Conservation (phyloP, 2,888 invertebrate genomes). For the Lasiommata megera region DNA sequence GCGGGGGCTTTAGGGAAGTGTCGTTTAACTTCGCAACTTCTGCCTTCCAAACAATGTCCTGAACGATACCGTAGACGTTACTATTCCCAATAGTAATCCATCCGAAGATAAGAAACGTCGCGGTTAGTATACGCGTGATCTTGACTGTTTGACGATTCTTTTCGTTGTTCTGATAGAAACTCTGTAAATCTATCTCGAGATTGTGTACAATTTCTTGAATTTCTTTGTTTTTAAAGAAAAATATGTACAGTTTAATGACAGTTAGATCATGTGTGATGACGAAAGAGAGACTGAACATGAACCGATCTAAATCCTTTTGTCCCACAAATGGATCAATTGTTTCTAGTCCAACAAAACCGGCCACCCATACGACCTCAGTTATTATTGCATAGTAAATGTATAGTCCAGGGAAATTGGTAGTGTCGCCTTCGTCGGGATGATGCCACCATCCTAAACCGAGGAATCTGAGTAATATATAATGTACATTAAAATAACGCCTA, state of each 20-base stretch:
- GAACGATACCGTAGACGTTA: conserved; percentile 61
- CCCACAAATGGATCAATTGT: conserved; percentile 73
- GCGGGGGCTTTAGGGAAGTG: conserved; percentile 45
- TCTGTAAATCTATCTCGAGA: conserved; percentile 58
- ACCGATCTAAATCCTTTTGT: conserved; percentile 66
- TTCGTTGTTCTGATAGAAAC: conserved; percentile 61
- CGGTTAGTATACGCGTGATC: conserved; percentile 56
- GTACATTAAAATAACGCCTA: conserved; percentile 57
- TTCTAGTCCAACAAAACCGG: conserved; percentile 70
- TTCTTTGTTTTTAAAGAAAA: conserved; percentile 64
- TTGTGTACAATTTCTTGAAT: conserved; percentile 65
- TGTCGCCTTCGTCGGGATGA: conserved; percentile 62
- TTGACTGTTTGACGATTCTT: conserved; percentile 55
- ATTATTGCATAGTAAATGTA: conserved; percentile 65
- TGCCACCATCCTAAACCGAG: conserved; percentile 76
- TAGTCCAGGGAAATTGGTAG: conserved; percentile 59
- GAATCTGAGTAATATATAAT: conserved; percentile 59
- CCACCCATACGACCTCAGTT: conserved; percentile 67
- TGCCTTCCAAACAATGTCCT: conserved; percentile 63
- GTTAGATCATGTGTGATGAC: conserved; percentile 74
- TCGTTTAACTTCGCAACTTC: conserved; percentile 51
- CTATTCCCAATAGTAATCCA: conserved; percentile 71
- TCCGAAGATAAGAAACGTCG: conserved; percentile 64
- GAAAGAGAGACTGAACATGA: conserved; percentile 75
- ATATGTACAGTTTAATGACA: conserved; percentile 65